A percentile compares a stretch with the other conserved stretches of the same genome.
These are phyloP conservation scores for Brienomyrus brachyistius DNA, from an alignment of 2,113 vertebrate genomes.

Conservation along the genomic window DNA sequence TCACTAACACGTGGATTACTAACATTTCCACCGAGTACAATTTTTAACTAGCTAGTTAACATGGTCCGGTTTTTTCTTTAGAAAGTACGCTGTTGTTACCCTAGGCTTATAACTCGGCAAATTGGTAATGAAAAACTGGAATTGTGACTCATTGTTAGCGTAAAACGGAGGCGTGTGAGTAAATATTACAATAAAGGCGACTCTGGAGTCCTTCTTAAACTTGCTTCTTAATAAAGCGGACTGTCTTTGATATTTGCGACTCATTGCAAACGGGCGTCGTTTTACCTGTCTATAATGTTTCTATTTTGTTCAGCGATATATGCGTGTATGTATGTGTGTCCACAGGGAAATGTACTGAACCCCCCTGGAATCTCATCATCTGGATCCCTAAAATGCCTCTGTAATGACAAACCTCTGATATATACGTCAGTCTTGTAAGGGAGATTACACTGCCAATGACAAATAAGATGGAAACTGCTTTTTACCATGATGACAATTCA, in stretches of 20 bases:
- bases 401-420: conserved; percentile 6
- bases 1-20: background rate
- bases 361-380: background rate
- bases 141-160: background rate
- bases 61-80: background rate
- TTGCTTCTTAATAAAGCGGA: background rate
- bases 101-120: background rate
- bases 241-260: background rate
- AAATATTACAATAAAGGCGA: background rate
- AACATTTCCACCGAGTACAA: background rate
- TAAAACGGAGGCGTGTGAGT: background rate
- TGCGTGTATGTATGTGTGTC: background rate
- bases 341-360: background rate
- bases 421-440: conserved; percentile 8
- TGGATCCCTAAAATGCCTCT: background rate
- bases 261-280: background rate
- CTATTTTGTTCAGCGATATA: background rate
- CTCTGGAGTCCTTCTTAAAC: conserved; percentile 2
- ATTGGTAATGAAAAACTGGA: background rate
- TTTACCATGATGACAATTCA: conserved; percentile 65
- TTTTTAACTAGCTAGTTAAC: background rate
- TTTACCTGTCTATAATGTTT: background rate
- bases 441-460: conserved; percentile 23
- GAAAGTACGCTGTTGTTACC: background rate
- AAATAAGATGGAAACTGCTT: conserved; percentile 79